Percentiles rank a stretch among this genome's conserved stretches.
Evolutionary conservation across 2,113 vertebrate species (phyloP).

Genomic region (Salvelinus namaycush): DNA sequence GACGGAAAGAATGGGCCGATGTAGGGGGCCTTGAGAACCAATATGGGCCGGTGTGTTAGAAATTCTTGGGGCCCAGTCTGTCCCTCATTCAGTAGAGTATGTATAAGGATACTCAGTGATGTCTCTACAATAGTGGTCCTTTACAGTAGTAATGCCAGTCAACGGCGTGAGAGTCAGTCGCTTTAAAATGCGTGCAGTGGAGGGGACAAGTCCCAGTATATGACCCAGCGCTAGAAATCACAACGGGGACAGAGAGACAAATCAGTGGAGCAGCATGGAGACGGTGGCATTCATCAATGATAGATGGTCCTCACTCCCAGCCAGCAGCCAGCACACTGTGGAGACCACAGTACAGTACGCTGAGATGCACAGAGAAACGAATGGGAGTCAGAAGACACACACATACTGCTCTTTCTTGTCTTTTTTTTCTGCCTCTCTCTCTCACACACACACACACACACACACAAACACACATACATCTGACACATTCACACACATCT

Average conservation of each 20-base stretch:
- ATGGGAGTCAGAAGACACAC: neutral
- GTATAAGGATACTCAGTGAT: too few relatives aligned
- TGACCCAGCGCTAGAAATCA: slow-evolving; percentile 42
- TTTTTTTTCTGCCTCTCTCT: neutral
- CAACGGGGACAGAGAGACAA: slow-evolving; percentile 51
- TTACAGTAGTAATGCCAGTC: neutral
- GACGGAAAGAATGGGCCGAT: too few relatives aligned
- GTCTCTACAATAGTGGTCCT: neutral
- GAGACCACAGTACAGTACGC: neutral
- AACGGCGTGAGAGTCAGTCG: neutral
- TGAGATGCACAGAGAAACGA: neutral
- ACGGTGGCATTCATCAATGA: slow-evolving; percentile 66
- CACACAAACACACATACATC: neutral
- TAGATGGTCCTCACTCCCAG: slow-evolving; percentile 52
- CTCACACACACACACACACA: neutral
- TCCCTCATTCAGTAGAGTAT: too few relatives aligned
- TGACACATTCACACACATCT: neutral
- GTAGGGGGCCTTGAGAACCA: too few relatives aligned
- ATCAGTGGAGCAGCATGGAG: slow-evolving; percentile 50
- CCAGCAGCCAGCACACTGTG: neutral
- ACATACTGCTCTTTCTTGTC: neutral
- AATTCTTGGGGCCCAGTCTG: too few relatives aligned
- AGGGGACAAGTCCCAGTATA: slow-evolving; percentile 15
- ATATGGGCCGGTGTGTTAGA: too few relatives aligned
- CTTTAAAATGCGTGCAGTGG: slow-evolving; percentile 24